Evolutionary conservation across 2,888 invertebrate genomes (phyloP).

Genomic region (Palloptera scutellata): DNA sequence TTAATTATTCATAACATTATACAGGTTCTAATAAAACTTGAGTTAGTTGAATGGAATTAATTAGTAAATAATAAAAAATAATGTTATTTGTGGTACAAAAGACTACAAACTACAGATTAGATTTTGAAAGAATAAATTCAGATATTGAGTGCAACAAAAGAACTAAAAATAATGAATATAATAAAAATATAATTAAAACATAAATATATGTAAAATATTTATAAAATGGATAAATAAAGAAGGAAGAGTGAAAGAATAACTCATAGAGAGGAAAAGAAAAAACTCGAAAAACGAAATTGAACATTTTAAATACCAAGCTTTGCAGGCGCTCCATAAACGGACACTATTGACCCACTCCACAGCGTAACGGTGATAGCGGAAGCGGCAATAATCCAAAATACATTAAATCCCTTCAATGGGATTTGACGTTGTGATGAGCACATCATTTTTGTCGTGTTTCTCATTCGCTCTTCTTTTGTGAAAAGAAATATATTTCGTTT

Average conservation of each 20-base stretch:
- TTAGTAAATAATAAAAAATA: background rate
- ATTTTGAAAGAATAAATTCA: background rate
- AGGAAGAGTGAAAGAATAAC: background rate
- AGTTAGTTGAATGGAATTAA: background rate
- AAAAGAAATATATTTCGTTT: background rate
- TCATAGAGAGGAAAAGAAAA: no score
- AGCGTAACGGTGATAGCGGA: conserved; percentile 27
- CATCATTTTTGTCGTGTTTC: conserved; percentile 8
- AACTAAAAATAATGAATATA: no score
- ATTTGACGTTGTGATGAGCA: conserved; percentile 9
- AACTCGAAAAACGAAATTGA: no score
- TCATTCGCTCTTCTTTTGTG: background rate
- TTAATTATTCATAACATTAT: background rate
- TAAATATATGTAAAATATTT: background rate
- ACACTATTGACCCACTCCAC: conserved; percentile 24
- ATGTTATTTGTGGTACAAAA: background rate
- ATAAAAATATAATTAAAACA: no score
- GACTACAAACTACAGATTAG: background rate
- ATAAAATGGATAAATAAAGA: background rate
- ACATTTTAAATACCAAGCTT: conserved; percentile 41
- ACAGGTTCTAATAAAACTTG: no score
- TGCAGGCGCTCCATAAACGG: conserved; percentile 42
- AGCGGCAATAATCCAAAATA: conserved; percentile 30
- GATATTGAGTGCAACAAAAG: no score
- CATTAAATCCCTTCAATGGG: conserved; percentile 8